These are phyloP conservation scores for Pegoplata infirma DNA, from an alignment of 2,888 invertebrate species.

Conservation along the genomic window DNA sequence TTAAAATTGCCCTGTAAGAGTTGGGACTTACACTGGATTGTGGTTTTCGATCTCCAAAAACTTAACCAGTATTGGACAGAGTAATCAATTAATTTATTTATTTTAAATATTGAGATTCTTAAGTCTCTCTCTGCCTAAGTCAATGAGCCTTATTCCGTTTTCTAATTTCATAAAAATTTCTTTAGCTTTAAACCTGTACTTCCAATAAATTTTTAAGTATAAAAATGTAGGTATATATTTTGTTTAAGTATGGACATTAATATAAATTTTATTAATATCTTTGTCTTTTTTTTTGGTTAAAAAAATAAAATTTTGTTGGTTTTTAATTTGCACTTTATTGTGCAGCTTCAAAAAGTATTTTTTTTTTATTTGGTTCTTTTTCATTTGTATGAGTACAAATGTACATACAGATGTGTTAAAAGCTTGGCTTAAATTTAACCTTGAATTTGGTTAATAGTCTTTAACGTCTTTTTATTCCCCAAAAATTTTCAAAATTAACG, in stretches of 20 bases:
- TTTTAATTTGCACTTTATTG: slow-evolving; percentile 34
- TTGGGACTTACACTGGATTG: too few relatives aligned
- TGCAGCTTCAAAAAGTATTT: slow-evolving; percentile 23
- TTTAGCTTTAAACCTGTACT: too few relatives aligned
- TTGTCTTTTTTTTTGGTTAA: slow-evolving; percentile 6
- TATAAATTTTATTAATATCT: background rate
- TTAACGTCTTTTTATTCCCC: slow-evolving; percentile 51
- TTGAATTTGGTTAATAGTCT: slow-evolving; percentile 63
- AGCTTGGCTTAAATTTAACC: slow-evolving; percentile 62
- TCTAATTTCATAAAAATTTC: too few relatives aligned
- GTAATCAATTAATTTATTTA: too few relatives aligned
- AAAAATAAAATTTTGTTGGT: background rate
- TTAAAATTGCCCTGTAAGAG: too few relatives aligned
- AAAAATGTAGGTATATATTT: background rate
- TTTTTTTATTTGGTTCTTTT: slow-evolving; percentile 4
- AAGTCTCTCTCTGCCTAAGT: too few relatives aligned
- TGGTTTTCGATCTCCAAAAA: too few relatives aligned
- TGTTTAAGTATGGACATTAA: background rate
- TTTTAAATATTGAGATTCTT: too few relatives aligned
- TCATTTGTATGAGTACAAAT: background rate
- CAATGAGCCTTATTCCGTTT: too few relatives aligned
- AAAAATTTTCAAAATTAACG: slow-evolving; percentile 42
- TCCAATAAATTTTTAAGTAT: too few relatives aligned
- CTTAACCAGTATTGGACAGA: too few relatives aligned
- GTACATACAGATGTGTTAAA: slow-evolving; percentile 48